Conservation (phyloP, 1,140 invertebrate genomes). For the Halictus rubicundus region DNA sequence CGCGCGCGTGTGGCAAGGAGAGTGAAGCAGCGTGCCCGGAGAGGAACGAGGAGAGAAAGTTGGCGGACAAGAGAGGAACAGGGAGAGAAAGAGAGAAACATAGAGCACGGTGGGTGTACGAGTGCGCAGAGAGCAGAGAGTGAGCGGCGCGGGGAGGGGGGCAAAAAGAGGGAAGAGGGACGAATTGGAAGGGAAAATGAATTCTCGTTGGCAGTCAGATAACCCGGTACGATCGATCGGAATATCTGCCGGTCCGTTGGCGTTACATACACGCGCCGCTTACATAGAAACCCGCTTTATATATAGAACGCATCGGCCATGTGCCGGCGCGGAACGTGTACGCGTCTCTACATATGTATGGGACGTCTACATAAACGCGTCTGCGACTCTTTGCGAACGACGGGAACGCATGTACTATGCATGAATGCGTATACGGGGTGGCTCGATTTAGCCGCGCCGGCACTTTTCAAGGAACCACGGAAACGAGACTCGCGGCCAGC, state of each 20-base stretch:
- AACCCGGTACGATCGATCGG: constrained; percentile 67
- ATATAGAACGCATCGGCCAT: constrained; percentile 55
- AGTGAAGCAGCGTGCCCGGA: constrained; percentile 15
- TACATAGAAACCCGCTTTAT: constrained; percentile 59
- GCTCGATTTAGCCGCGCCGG: constrained; percentile 53
- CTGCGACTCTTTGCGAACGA: constrained; percentile 57
- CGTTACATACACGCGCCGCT: constrained; percentile 58
- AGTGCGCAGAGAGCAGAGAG: constrained; percentile 2
- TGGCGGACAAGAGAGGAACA: too few species aligned
- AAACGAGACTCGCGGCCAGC: constrained; percentile 11
- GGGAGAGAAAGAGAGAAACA: too few species aligned
- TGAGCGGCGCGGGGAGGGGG: constrained; percentile 17
- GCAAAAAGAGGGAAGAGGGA: constrained; percentile 14
- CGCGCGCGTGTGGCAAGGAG: constrained; percentile 5
- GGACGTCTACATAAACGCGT: constrained; percentile 49
- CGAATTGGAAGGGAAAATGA: constrained; percentile 61
- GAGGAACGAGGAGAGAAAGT: constrained; percentile 14
- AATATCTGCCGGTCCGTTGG: constrained; percentile 64
- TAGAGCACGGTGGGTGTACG: background rate
- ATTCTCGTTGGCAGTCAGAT: constrained; percentile 66
- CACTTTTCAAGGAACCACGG: constrained; percentile 41
- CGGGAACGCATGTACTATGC: constrained; percentile 61
- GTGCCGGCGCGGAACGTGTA: constrained; percentile 17
- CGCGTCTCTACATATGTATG: constrained; percentile 33
- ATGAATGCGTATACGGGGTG: constrained; percentile 60